Base-by-base conservation (phyloP, 2,888 invertebrate species). In the Ochropleura leucogaster region DNA sequence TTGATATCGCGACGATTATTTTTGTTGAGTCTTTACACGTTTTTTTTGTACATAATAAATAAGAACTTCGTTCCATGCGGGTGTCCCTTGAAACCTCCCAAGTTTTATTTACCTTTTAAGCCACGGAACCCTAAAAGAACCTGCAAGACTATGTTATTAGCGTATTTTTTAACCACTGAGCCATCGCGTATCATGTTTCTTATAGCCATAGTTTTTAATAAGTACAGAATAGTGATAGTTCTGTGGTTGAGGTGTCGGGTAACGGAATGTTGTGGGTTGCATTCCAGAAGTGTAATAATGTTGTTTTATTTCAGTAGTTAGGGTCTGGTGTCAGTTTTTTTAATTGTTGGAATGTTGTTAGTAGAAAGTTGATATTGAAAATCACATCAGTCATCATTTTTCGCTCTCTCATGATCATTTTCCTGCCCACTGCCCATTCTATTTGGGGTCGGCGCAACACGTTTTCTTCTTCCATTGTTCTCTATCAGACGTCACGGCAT, bases 181-280 rank as follows among this genome's bases (percentile, higher is more conserved):
- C 12, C 10, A 51, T 78, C 4, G 1, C 3, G 42, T 82, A 51
- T 78, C 62, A 65, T 51, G 47, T 85, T 72, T 67, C 68, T 0
- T 30, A 55, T 57, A 65, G 60, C 77, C 62, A 72, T 77, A 71
- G 63, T 75, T 78, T 73, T 72, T 57, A 73, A 81, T 72, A 75
- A 72, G 62, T 64, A 60, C 55, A 46, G 51, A 51, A 60, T 62
- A 83, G 55, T 51, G 63, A 75, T 82, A 72, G 84, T 79, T 84
- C 12, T 62, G 82, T 68, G 85, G 86, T 68, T 60, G 64, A n/a
- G 16, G 84, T 82, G 60, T 83, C 59, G 51, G 55, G 60, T 85
- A 30, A 53, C 62, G 79, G 84, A 86, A 85, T 85, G 79, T 71
- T 74, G 86, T 75, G 83, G 86, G 79, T 79, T 84, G 71, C 78